Evolutionary conservation across 2,113 vertebrate species (phyloP).

Genomic region (Campylomormyrus tamandua): DNA sequence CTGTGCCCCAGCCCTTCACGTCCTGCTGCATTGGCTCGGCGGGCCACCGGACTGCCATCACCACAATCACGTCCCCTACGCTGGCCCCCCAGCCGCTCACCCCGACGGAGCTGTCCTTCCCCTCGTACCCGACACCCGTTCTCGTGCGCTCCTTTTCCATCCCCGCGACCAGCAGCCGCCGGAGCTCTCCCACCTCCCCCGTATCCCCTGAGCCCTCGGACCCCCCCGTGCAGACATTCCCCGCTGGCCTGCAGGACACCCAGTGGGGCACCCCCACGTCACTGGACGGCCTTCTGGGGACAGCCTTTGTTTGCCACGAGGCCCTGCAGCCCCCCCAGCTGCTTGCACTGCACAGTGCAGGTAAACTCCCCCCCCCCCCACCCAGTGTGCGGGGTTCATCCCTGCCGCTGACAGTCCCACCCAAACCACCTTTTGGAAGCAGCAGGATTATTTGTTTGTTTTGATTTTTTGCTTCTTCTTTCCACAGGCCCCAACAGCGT

Average conservation of each 20-base stretch:
- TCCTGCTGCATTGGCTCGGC: constrained; percentile 96
- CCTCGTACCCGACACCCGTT: constrained; percentile 39
- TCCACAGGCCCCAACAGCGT: constrained; percentile 80
- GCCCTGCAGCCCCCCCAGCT: constrained; percentile 71
- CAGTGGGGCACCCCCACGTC: constrained; percentile 96
- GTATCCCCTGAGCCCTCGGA: constrained; percentile 45
- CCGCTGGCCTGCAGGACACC: constrained; percentile 83
- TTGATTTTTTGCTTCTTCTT: not conserved
- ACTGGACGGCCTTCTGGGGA: constrained; percentile 81
- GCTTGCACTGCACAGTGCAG: constrained; percentile 60
- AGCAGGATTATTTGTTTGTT: not conserved
- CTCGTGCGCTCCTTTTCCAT: constrained; percentile 86
- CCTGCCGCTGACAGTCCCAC: not conserved
- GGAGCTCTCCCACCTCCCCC: constrained; percentile 48
- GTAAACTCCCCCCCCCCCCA: constrained; percentile 41
- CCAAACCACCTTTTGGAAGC: not conserved
- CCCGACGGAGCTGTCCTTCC: constrained; percentile 55
- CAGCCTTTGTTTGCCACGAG: constrained; percentile 86
- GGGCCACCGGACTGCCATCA: constrained; percentile 79
- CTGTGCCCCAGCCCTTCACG: constrained; percentile 73
- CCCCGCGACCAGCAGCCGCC: constrained; percentile 62
- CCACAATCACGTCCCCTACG: constrained; percentile 49
- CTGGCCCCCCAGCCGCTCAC: constrained; percentile 49
- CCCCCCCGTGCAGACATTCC: constrained; percentile 69
- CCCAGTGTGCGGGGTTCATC: not conserved